A percentile compares a stretch with the other conserved stretches of the same genome.
These are phyloP conservation scores for Suricata suricatta DNA, from an alignment of 2,113 vertebrate species.

Conservation along the genomic window DNA sequence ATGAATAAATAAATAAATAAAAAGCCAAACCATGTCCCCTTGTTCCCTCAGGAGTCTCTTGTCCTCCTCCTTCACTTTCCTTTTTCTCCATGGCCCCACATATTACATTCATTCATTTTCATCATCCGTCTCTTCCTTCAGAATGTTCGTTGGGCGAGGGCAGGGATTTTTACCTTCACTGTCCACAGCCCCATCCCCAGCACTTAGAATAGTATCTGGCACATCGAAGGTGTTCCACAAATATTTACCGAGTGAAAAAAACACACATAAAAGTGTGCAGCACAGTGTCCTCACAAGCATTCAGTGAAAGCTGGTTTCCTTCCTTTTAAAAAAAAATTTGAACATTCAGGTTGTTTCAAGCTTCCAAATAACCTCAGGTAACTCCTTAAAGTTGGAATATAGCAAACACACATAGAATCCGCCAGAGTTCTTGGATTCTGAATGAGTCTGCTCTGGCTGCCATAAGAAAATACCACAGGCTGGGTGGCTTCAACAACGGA, in stretches of 20 bases:
- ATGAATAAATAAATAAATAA: too few relatives aligned
- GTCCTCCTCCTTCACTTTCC: not conserved
- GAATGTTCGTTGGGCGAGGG: not conserved
- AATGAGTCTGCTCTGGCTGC: not conserved
- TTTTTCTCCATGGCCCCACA: not conserved
- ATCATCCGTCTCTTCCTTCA: not conserved
- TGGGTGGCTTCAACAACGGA: not conserved
- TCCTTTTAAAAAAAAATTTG: not conserved
- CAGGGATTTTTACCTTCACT: not conserved
- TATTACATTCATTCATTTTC: not conserved
- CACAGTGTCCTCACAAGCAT: not conserved
- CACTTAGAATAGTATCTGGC: not conserved
- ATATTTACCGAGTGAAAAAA: not conserved
- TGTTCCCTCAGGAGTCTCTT: not conserved
- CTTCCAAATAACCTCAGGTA: not conserved
- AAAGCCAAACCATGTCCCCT: not conserved
- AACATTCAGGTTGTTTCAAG: not conserved
- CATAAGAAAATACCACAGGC: not conserved
- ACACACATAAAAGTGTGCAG: not conserved
- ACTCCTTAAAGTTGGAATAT: not conserved
- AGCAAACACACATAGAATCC: not conserved
- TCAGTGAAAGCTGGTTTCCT: not conserved
- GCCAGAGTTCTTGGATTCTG: not conserved
- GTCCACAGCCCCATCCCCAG: not conserved
- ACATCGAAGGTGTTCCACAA: not conserved